These are phyloP conservation scores for Papilio machaon DNA, from an alignment of 1,140 invertebrate genomes.

Conservation along the genomic window DNA sequence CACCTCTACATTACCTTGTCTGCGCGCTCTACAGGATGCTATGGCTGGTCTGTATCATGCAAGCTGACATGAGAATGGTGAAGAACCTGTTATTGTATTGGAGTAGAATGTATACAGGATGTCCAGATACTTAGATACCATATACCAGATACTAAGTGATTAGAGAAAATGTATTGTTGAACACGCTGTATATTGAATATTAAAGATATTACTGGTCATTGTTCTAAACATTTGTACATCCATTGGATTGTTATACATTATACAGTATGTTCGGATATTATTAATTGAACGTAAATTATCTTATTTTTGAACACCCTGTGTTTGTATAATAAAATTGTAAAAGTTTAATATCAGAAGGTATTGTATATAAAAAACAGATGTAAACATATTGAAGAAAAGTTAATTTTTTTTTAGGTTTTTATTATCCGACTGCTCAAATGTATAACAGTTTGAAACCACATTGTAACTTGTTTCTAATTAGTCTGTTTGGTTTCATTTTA, in stretches of 20 bases:
- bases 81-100: conserved; percentile 56
- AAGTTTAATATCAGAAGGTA: no score
- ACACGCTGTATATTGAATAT: background rate
- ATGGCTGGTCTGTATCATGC: conserved; percentile 91
- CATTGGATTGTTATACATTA: background rate
- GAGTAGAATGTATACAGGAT: conserved; percentile 47
- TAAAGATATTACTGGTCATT: background rate
- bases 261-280: background rate
- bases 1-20: conserved; percentile 90
- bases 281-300: no score
- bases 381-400: no score
- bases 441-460: no score
- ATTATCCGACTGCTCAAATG: no score
- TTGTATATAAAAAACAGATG: no score
- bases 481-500: no score
- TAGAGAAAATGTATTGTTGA: background rate
- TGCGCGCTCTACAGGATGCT: conserved; percentile 95
- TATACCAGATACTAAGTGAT: background rate
- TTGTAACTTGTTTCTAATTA: no score
- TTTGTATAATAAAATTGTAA: no score
- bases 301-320: no score
- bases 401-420: no score
- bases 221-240: background rate
- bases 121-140: background rate
- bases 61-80: conserved; percentile 66